These are phyloP conservation scores for Laupala kohalensis DNA, from an alignment of 1,140 invertebrate species.

Conservation along the genomic window DNA sequence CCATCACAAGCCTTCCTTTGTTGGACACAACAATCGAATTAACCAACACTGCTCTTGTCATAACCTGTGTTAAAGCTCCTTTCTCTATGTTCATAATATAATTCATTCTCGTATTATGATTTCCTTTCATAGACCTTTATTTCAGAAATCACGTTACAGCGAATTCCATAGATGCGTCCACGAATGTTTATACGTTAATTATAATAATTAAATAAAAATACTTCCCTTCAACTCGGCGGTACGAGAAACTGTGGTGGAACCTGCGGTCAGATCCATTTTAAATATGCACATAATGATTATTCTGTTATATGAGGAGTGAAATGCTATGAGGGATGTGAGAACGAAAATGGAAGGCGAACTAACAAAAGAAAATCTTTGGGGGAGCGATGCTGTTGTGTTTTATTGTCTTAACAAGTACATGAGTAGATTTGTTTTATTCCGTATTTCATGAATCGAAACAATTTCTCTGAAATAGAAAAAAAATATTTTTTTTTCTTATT, in stretches of 20 bases:
- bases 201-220: neutral
- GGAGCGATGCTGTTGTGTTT: neutral
- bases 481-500: too few relatives aligned
- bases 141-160: neutral
- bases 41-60: neutral
- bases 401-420: too few relatives aligned
- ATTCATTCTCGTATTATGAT: neutral
- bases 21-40: neutral
- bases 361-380: neutral
- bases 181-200: neutral
- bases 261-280: neutral
- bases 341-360: neutral
- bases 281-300: neutral
- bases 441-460: too few relatives aligned
- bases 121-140: neutral
- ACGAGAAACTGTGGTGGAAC: neutral
- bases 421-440: too few relatives aligned
- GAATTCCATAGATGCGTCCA: neutral
- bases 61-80: neutral
- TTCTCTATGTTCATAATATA: neutral
- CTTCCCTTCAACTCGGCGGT: neutral
- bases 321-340: neutral
- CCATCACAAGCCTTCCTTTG: neutral
- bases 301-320: neutral
- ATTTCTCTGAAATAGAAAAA: too few relatives aligned